Conservation (phyloP, 2,888 invertebrate species). For the Polydrusus tereticollis region DNA sequence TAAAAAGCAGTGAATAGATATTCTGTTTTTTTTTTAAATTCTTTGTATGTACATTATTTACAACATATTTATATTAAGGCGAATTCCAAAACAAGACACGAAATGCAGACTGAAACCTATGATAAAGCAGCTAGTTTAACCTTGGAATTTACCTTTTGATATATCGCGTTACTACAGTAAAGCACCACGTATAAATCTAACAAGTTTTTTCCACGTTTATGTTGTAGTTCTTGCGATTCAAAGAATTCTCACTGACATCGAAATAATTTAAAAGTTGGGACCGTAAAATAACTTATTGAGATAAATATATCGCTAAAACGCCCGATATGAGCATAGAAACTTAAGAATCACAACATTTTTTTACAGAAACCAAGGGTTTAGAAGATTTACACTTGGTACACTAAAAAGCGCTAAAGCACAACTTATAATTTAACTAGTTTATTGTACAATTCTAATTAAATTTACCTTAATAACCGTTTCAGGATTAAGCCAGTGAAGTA, state of each 20-base stretch:
- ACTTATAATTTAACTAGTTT: constrained; percentile 21
- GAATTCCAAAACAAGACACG: background rate
- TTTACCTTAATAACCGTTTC: constrained; percentile 54
- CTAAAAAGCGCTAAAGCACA: constrained; percentile 45
- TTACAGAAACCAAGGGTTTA: background rate
- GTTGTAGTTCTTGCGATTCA: no score
- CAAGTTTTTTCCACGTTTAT: no score
- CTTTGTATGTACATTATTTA: background rate
- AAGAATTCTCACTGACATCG: no score
- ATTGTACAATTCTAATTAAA: constrained; percentile 32
- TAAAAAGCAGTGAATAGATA: background rate
- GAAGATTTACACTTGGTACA: background rate
- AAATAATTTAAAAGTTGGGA: no score
- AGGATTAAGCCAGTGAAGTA: constrained; percentile 55
- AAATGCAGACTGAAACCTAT: background rate
- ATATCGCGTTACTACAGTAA: background rate
- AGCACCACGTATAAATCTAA: background rate
- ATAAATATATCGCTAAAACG: no score
- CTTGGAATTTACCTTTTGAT: constrained; percentile 10
- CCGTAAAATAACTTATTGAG: no score
- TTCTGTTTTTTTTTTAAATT: background rate
- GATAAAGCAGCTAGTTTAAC: background rate
- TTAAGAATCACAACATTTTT: no score
- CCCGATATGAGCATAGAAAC: no score
- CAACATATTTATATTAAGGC: background rate